Percentiles rank a stretch among this genome's conserved stretches.
Conservation (phyloP, 2,797 vertebrate species). For the Bovichtus diacanthus region DNA sequence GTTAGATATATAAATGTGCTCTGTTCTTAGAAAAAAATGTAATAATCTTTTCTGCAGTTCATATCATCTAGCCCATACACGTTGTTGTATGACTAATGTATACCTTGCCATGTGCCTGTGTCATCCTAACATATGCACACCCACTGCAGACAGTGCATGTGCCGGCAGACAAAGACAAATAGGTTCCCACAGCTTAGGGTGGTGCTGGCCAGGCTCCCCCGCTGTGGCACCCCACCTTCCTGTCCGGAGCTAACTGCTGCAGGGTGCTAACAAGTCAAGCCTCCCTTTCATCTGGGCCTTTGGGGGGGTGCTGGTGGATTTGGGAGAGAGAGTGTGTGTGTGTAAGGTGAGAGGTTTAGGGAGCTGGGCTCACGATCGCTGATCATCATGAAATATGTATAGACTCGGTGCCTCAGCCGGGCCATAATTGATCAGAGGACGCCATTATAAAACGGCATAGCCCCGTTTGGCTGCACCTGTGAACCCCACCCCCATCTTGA, state of each 20-base stretch:
- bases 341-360: conserved; percentile 37
- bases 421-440: conserved; percentile 75
- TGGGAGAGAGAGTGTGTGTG: not conserved
- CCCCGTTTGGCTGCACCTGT: conserved; percentile 74
- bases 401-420: conserved; percentile 52
- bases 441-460: conserved; percentile 49
- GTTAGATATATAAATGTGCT: not conserved
- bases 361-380: conserved; percentile 53
- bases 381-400: conserved; percentile 84
- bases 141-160: conserved; percentile 20
- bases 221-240: conserved; percentile 67
- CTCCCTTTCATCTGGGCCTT: conserved; percentile 74
- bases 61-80: not conserved
- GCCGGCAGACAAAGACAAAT: conserved; percentile 61
- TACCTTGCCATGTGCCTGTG: not conserved
- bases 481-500: conserved; percentile 42
- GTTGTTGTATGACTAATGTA: not conserved
- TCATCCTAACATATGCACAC: conserved; percentile 10
- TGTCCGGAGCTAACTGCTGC: conserved; percentile 58
- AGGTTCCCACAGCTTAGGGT: conserved; percentile 34
- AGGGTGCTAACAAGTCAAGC: conserved; percentile 73
- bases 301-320: conserved; percentile 20
- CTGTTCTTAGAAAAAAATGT: not conserved
- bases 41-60: not conserved
- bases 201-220: conserved; percentile 33